Evolutionary conservation across 1,140 invertebrate genomes (phyloP).

Genomic region (Drosophila navojoa): DNA sequence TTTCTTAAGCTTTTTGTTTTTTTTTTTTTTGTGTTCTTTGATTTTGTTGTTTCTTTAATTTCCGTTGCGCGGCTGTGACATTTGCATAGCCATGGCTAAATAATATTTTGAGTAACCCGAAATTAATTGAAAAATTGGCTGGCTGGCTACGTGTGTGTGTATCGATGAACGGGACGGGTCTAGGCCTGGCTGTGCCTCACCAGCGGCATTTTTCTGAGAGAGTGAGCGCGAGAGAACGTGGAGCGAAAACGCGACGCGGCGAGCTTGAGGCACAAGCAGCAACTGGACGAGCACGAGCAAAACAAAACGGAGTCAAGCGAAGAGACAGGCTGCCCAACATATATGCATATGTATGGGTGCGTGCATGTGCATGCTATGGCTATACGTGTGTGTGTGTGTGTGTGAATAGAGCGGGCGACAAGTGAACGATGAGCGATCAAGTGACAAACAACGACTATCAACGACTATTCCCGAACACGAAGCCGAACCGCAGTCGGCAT

Average conservation of each 20-base stretch:
- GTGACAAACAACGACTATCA: slow-evolving; percentile 61
- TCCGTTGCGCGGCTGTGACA: slow-evolving; percentile 55
- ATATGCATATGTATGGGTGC: background rate
- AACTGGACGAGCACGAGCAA: slow-evolving; percentile 34
- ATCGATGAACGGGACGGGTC: slow-evolving; percentile 7
- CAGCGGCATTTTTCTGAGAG: slow-evolving; percentile 10
- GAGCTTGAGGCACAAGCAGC: slow-evolving; percentile 12
- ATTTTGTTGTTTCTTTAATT: slow-evolving; percentile 45
- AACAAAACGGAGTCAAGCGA: slow-evolving; percentile 30
- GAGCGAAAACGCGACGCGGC: slow-evolving; percentile 15
- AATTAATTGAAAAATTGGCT: slow-evolving; percentile 5
- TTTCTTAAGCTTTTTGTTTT: background rate
- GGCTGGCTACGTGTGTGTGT: background rate
- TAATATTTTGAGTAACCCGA: slow-evolving; percentile 10
- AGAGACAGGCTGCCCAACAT: background rate
- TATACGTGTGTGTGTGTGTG: background rate
- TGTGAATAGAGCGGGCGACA: slow-evolving; percentile 35
- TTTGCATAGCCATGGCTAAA: slow-evolving; percentile 57
- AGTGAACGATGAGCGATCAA: slow-evolving; percentile 66
- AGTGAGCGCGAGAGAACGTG: background rate
- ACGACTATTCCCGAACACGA: slow-evolving; percentile 42
- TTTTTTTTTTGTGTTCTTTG: slow-evolving; percentile 25
- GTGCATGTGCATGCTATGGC: background rate
- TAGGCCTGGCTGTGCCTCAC: background rate
- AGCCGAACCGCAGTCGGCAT: slow-evolving; percentile 18